Conservation (phyloP, 2,888 invertebrate species). For the Ceriagrion tenellum region DNA sequence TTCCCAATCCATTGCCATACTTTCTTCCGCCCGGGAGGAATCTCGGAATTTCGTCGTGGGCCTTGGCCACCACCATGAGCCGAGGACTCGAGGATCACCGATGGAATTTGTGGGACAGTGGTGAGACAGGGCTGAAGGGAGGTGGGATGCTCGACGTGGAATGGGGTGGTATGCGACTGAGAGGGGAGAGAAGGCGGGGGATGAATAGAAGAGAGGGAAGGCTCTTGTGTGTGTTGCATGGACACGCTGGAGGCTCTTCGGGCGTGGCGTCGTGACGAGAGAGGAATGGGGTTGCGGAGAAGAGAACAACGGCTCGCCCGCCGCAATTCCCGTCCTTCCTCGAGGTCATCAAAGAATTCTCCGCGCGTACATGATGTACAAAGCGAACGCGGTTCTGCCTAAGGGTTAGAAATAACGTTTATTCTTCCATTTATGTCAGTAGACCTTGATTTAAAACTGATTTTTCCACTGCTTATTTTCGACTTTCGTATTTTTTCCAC, state of each 20-base stretch:
- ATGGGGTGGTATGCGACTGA: background rate
- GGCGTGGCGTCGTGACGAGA: background rate
- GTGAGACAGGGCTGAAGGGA: background rate
- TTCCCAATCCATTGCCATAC: background rate
- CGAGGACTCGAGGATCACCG: background rate
- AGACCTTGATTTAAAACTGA: background rate
- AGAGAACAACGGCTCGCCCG: background rate
- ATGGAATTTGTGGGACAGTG: slow-evolving; percentile 53
- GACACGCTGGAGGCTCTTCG: background rate
- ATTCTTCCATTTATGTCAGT: background rate
- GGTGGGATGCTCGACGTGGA: background rate
- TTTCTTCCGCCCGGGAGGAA: slow-evolving; percentile 10
- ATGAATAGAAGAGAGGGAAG: background rate
- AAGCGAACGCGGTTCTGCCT: background rate
- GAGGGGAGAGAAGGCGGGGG: background rate
- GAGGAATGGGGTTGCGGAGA: background rate
- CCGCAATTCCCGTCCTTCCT: background rate
- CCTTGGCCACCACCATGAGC: slow-evolving; percentile 18
- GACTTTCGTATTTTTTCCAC: too few species aligned
- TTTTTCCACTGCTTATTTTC: background rate
- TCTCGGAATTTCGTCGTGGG: slow-evolving; percentile 52
- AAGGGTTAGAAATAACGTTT: background rate
- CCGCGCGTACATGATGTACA: background rate
- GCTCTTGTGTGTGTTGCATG: background rate
- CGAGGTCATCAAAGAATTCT: background rate